Conservation (phyloP, 2,113 vertebrate species). For the Strigops habroptila region DNA sequence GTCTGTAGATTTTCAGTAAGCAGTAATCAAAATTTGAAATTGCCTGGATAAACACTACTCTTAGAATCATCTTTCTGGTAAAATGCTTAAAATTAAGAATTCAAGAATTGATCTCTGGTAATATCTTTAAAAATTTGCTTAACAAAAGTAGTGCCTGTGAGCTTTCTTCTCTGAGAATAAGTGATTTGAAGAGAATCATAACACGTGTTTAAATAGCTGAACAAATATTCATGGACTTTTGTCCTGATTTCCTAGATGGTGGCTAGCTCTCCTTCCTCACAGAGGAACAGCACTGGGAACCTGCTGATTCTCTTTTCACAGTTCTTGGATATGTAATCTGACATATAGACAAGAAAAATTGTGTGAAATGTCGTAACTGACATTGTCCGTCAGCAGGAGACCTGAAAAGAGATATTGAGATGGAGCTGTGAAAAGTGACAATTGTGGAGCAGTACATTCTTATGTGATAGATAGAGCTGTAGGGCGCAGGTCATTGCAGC, state of each 20-base stretch:
- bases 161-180: background rate
- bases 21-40: background rate
- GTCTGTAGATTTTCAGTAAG: background rate
- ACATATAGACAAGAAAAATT: conserved; percentile 54
- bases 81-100: background rate
- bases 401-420: conserved; percentile 55
- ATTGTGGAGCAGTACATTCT: background rate
- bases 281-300: background rate
- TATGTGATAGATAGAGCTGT: conserved; percentile 51
- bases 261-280: background rate
- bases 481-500: conserved; percentile 67
- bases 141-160: background rate
- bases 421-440: conserved; percentile 60
- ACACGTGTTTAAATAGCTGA: background rate
- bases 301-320: conserved; percentile 48
- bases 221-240: background rate
- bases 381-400: conserved; percentile 71
- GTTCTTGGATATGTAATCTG: conserved; percentile 48
- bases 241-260: background rate
- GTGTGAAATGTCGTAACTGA: conserved; percentile 54
- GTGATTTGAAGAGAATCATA: background rate
- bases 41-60: background rate
- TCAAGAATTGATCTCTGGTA: background rate
- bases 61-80: background rate
- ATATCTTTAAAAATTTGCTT: background rate